Evolutionary conservation across 2,888 invertebrate species (phyloP).

Genomic region (Cheilosia pagana): DNA sequence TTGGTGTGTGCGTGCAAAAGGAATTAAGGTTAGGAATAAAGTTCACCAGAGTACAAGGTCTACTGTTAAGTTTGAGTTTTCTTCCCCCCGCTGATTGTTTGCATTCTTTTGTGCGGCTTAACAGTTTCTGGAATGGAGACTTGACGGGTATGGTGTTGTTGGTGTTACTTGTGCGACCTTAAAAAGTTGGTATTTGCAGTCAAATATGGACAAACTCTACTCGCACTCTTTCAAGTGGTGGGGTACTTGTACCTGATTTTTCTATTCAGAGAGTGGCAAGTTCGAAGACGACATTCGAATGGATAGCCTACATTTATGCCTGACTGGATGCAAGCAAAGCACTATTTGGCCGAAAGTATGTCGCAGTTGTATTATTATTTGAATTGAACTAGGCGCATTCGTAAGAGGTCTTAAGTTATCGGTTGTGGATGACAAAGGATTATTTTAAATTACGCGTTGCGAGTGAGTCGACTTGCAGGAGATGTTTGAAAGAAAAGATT

Average conservation of each 20-base stretch:
- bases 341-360: too few relatives aligned
- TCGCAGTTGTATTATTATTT: too few relatives aligned
- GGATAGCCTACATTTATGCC: constrained; percentile 1
- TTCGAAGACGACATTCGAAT: neutral
- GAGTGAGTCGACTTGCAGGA: too few relatives aligned
- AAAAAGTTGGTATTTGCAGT: constrained; percentile 11
- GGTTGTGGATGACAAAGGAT: too few relatives aligned
- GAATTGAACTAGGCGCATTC: too few relatives aligned
- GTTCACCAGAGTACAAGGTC: constrained; percentile 64
- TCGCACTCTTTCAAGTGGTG: neutral
- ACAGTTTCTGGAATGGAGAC: constrained; percentile 7
- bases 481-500: too few relatives aligned
- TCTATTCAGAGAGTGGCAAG: neutral
- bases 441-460: too few relatives aligned
- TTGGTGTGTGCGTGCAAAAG: constrained; percentile 6
- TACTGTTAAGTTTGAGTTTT: constrained; percentile 34
- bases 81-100: constrained; percentile 26
- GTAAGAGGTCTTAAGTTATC: too few relatives aligned
- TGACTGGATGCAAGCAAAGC: too few relatives aligned
- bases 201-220: neutral
- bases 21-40: constrained; percentile 62
- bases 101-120: constrained; percentile 24
- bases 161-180: constrained; percentile 8
- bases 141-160: neutral
- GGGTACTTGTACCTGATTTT: neutral